A percentile compares a stretch with the other conserved stretches of the same genome.
phyloP scores from a whole-genome alignment of 1,140 invertebrate species.

The Drosophila kurseongensis region DNA sequence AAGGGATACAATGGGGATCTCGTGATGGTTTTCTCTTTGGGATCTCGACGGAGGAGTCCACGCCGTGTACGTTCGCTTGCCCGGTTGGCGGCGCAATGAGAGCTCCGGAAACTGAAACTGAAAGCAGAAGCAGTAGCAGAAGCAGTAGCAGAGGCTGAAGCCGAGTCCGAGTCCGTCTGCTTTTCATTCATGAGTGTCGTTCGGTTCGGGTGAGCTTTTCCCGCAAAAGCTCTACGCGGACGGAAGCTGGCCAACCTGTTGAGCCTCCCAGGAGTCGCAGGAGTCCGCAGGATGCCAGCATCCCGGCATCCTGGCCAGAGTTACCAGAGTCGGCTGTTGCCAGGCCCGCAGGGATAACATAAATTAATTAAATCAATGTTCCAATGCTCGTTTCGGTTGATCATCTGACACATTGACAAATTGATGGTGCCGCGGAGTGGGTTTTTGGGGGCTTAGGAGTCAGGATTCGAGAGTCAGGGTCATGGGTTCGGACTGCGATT shows the following conservation, averaged over 20 bases:
- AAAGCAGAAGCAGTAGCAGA: slow-evolving; percentile 28
- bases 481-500: slow-evolving; percentile 5
- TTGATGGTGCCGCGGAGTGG: slow-evolving; percentile 21
- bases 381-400: slow-evolving; percentile 41
- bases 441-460: neutral
- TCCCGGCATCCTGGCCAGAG: slow-evolving; percentile 38
- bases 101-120: slow-evolving; percentile 39
- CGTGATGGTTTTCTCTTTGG: neutral
- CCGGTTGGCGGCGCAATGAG: slow-evolving; percentile 74
- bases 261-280: slow-evolving; percentile 24
- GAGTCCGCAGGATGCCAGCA: slow-evolving; percentile 5
- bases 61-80: slow-evolving; percentile 72
- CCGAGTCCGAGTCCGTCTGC: slow-evolving; percentile 15
- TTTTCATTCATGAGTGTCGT: slow-evolving; percentile 71
- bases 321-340: slow-evolving; percentile 64
- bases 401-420: slow-evolving; percentile 77
- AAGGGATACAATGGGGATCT: slow-evolving; percentile 21
- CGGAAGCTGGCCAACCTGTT: slow-evolving; percentile 69
- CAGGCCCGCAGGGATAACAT: slow-evolving; percentile 59
- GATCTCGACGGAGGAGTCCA: slow-evolving; percentile 28
- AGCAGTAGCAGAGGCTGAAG: slow-evolving; percentile 21
- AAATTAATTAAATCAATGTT: slow-evolving; percentile 82
- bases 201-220: slow-evolving; percentile 46
- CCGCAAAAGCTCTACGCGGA: slow-evolving; percentile 41
- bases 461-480: slow-evolving; percentile 15